phyloP scores from a whole-genome alignment of 1,140 invertebrate species.

The Dufourea novaeangliae region DNA sequence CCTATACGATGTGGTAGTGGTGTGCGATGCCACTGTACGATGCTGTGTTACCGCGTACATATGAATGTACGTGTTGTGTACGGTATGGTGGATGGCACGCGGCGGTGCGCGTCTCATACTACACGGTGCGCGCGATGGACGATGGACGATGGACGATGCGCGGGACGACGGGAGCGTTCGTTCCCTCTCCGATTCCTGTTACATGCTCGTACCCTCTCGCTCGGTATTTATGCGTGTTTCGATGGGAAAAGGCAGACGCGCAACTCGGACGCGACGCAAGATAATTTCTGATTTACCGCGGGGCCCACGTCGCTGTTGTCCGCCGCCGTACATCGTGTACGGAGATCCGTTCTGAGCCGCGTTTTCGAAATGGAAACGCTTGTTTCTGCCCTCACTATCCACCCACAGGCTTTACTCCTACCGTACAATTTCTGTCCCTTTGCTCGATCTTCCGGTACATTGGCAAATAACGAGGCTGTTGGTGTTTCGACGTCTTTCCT shows the following conservation, averaged over 20 bases:
- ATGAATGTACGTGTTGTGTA: background rate
- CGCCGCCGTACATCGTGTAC: conserved; percentile 58
- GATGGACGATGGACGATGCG: conserved; percentile 9
- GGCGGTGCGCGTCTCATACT: conserved; percentile 24
- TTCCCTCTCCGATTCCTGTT: conserved; percentile 6
- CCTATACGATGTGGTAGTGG: background rate
- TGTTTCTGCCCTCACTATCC: background rate
- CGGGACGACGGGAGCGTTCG: conserved; percentile 48
- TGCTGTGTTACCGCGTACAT: background rate
- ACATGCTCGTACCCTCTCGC: conserved; percentile 21
- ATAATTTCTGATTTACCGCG: conserved; percentile 82
- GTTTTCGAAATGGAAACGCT: conserved; percentile 79
- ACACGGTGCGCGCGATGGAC: conserved; percentile 12
- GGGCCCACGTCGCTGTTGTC: conserved; percentile 51
- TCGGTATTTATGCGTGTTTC: conserved; percentile 78
- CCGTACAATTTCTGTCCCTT: background rate
- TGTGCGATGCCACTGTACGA: conserved; percentile 11
- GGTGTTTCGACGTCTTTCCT: no score
- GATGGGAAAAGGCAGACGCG: conserved; percentile 79
- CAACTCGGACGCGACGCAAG: conserved; percentile 74
- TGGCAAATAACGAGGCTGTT: background rate
- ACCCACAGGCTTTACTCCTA: background rate
- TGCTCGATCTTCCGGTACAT: background rate
- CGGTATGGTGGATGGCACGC: background rate
- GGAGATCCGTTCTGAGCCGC: conserved; percentile 60